Conservation (phyloP, 2,888 invertebrate species). For the Ectemnius lituratus region DNA sequence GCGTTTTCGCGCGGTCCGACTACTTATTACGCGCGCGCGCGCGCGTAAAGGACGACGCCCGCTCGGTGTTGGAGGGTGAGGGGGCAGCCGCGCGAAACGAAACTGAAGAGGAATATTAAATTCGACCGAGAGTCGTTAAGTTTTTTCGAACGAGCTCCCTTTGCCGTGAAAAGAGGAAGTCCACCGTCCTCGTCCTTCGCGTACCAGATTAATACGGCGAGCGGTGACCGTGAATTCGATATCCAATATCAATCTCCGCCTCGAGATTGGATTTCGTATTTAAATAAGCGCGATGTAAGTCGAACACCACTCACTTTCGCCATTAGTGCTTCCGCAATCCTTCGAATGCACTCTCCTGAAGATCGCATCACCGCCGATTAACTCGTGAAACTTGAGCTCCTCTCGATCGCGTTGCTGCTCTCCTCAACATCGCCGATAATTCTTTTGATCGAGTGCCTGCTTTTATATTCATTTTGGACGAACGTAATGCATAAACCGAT, state of each 20-base stretch:
- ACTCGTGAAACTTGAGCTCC: no score
- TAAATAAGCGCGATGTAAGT: conserved; percentile 2
- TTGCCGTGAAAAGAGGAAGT: neutral
- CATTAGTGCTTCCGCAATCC: neutral
- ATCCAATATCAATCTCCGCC: neutral
- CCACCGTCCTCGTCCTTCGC: neutral
- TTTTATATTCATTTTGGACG: no score
- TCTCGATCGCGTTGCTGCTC: no score
- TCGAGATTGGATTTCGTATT: conserved; percentile 1
- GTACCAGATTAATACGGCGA: neutral
- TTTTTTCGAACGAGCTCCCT: neutral
- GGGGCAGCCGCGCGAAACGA: neutral
- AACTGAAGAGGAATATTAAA: conserved; percentile 5
- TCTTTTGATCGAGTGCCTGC: no score
- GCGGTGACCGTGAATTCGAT: neutral
- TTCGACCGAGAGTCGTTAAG: conserved; percentile 5
- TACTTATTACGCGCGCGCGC: conserved; percentile 5
- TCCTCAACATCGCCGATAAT: no score
- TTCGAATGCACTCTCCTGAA: no score
- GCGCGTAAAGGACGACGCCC: no score
- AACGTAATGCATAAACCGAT: no score
- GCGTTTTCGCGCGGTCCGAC: neutral
- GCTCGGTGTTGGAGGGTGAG: neutral
- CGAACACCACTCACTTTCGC: neutral
- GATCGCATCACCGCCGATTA: no score